Evolutionary conservation across 2,113 vertebrate species (phyloP).

Genomic region (Cynoglossus semilaevis): DNA sequence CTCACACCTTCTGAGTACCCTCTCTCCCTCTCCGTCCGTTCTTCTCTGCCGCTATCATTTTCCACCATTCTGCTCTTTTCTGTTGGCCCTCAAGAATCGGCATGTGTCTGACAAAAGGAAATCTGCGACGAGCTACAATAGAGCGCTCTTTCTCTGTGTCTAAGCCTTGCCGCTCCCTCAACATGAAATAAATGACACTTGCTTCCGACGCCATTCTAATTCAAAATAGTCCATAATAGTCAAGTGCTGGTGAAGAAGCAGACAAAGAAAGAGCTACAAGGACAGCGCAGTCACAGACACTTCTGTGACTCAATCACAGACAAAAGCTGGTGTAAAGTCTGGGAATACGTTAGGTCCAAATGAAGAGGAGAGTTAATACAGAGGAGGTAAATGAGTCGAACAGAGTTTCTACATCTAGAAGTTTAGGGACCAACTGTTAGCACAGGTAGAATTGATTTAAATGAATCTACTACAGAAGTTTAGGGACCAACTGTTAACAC

Average conservation of each 20-base stretch:
- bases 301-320: constrained; percentile 53
- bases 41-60: constrained; percentile 62
- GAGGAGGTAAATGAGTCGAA: not conserved
- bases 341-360: constrained; percentile 53
- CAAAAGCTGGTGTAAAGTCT: constrained; percentile 39
- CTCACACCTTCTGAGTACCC: constrained; percentile 35
- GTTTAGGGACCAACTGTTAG: too few relatives aligned
- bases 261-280: constrained; percentile 54
- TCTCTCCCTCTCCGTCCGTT: constrained; percentile 43
- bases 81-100: constrained; percentile 67
- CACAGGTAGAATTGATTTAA: too few relatives aligned
- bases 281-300: constrained; percentile 39
- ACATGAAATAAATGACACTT: constrained; percentile 60
- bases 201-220: constrained; percentile 61
- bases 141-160: constrained; percentile 36
- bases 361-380: constrained; percentile 52
- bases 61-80: constrained; percentile 62
- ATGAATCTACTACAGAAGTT: too few relatives aligned
- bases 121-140: constrained; percentile 68
- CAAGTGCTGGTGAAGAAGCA: constrained; percentile 59
- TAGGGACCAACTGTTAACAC: too few relatives aligned
- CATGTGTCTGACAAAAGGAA: constrained; percentile 71
- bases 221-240: constrained; percentile 66
- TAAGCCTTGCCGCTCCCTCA: constrained; percentile 9
- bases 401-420: too few relatives aligned